These are phyloP conservation scores for Centropus bengalensis DNA, from an alignment of 2,113 vertebrate species.

Conservation along the genomic window DNA sequence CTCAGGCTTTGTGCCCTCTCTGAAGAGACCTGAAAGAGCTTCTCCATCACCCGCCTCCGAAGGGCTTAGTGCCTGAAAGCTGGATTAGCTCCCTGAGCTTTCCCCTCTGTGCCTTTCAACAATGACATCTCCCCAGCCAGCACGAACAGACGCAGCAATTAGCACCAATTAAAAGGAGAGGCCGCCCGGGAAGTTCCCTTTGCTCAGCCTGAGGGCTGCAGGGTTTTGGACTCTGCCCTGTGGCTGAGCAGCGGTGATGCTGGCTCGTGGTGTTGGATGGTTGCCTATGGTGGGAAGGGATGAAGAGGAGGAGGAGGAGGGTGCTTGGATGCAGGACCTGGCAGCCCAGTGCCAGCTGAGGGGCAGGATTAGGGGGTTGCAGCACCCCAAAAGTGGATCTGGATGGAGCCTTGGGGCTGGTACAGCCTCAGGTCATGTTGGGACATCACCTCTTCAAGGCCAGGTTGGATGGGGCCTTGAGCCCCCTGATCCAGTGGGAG, in stretches of 20 bases:
- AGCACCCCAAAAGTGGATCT: neutral
- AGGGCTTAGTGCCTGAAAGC: slow-evolving; percentile 63
- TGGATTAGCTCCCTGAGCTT: slow-evolving; percentile 63
- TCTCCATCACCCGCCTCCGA: slow-evolving; percentile 58
- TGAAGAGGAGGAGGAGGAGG: neutral
- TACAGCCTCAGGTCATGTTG: neutral
- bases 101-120: slow-evolving; percentile 71
- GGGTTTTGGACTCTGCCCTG: neutral
- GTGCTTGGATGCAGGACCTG: neutral
- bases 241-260: neutral
- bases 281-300: neutral
- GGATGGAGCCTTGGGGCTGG: neutral
- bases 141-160: slow-evolving; percentile 74
- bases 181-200: slow-evolving; percentile 59
- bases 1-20: slow-evolving; percentile 57
- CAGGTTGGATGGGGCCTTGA: too few relatives aligned
- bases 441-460: neutral
- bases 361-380: neutral
- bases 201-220: neutral
- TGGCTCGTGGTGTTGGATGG: neutral
- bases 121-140: slow-evolving; percentile 72
- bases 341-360: neutral
- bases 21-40: slow-evolving; percentile 65
- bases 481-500: too few relatives aligned
- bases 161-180: slow-evolving; percentile 78